These are phyloP conservation scores for Bovichtus diacanthus DNA, from an alignment of 2,797 vertebrate species.

Conservation along the genomic window DNA sequence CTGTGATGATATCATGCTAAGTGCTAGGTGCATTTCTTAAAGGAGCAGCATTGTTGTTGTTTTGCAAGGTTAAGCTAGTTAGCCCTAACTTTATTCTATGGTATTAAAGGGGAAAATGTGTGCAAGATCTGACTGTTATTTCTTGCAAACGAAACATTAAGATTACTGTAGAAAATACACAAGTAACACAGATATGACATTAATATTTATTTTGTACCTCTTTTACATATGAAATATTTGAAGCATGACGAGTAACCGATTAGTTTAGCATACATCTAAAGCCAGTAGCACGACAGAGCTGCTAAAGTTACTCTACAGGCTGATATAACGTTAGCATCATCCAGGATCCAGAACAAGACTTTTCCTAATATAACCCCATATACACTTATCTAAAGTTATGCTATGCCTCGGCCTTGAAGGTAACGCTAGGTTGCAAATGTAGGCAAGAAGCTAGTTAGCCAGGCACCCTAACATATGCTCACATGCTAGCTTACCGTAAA, in stretches of 20 bases:
- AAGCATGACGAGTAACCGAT: neutral
- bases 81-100: neutral
- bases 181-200: neutral
- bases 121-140: too few species aligned
- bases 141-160: neutral
- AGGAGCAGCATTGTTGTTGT: neutral
- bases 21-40: too few species aligned
- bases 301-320: neutral
- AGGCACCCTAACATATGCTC: neutral
- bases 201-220: neutral
- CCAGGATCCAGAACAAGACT: neutral
- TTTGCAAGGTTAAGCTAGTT: neutral
- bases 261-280: too few species aligned
- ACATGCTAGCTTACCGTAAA: neutral
- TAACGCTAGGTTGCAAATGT: neutral
- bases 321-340: neutral
- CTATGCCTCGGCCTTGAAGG: neutral
- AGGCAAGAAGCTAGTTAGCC: neutral
- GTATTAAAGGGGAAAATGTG: too few species aligned
- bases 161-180: too few species aligned
- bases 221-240: too few species aligned
- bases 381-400: neutral
- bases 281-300: too few species aligned
- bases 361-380: neutral
- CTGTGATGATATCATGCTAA: too few species aligned